Base-by-base conservation (phyloP, 2,113 vertebrate species). In the Prinia subflava region DNA sequence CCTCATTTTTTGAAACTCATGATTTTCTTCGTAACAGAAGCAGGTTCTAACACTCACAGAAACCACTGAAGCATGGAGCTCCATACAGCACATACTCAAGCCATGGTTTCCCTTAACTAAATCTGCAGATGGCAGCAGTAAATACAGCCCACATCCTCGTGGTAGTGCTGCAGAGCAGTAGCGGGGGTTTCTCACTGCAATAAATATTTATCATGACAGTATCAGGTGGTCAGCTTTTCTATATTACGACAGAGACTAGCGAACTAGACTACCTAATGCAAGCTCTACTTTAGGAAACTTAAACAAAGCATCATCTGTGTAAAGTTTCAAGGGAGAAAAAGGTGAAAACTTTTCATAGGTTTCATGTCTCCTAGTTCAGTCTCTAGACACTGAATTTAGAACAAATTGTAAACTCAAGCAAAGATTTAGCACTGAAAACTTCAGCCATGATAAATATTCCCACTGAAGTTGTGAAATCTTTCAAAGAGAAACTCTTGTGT, bases 21-120 rank as follows among this genome's bases (percentile, higher is more conserved):
- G 0, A 41, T 55, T 78, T 75, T 50, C 13, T 47, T 85, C 49
- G 13, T 67, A 67, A 46, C 8, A 55, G 31, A 62, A 83, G n/a
- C 7, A 37, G 31, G 22, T 69, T 87, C 41, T 59, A 57, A 44
- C 15, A 27, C 3, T 19, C 15, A n/a, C 0, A 3, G 67, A 25
- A 89, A 46, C 7, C 52, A 63, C 42, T 41, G 71, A 60, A 52
- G 49, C 7, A 8, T 3, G 11, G 20, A 63, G n/a, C 24, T 17
- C 24, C 15, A 2, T 1, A 22, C 2, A 62, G 9, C 68, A 31
- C 15, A 4, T 2, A 20, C 37, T 39, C 20, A 13, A 49, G 47
- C 28, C n/a, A 5, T 1, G 10, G 31, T 14, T 78, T 49, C 55
- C 64, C 33, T 50, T 67, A 31, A 44, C 22, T 12, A 31, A 30